phyloP scores from a whole-genome alignment of 2,888 invertebrate species.

The Drosophila helvetica region DNA sequence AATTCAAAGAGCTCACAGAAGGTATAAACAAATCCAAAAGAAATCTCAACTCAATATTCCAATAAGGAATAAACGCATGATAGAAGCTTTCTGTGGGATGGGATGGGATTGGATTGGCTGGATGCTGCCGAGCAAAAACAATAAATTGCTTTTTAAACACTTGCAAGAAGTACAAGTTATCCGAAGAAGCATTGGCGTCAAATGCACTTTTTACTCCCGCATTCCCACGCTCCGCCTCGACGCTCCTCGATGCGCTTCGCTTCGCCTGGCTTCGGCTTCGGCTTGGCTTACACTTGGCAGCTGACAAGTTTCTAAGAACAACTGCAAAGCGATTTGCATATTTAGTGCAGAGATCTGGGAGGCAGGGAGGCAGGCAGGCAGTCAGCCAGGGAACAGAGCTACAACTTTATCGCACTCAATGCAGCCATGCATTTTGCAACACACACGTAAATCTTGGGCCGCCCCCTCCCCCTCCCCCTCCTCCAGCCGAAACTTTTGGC shows the following conservation, averaged over 20 bases:
- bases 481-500: slow-evolving; percentile 47
- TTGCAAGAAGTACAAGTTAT: slow-evolving; percentile 60
- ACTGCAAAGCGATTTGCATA: slow-evolving; percentile 78
- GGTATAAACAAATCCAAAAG: not conserved
- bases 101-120: slow-evolving; percentile 28
- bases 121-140: slow-evolving; percentile 54
- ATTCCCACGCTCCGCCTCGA: slow-evolving; percentile 16
- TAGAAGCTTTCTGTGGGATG: not conserved
- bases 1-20: no score
- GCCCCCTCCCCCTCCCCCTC: slow-evolving; percentile 8
- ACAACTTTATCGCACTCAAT: slow-evolving; percentile 68
- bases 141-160: slow-evolving; percentile 80
- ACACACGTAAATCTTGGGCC: slow-evolving; percentile 68
- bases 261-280: slow-evolving; percentile 48
- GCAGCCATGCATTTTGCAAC: slow-evolving; percentile 58
- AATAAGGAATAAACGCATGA: not conserved
- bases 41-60: not conserved
- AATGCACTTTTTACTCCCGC: slow-evolving; percentile 27
- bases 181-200: slow-evolving; percentile 47
- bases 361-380: no score
- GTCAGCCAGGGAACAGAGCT: not conserved
- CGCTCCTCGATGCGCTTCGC: slow-evolving; percentile 35
- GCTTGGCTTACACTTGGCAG: slow-evolving; percentile 48
- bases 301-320: slow-evolving; percentile 78
- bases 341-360: slow-evolving; percentile 46